These are phyloP conservation scores for Agrenia bidenticulata DNA, from an alignment of 2,888 invertebrate species.

Conservation along the genomic window DNA sequence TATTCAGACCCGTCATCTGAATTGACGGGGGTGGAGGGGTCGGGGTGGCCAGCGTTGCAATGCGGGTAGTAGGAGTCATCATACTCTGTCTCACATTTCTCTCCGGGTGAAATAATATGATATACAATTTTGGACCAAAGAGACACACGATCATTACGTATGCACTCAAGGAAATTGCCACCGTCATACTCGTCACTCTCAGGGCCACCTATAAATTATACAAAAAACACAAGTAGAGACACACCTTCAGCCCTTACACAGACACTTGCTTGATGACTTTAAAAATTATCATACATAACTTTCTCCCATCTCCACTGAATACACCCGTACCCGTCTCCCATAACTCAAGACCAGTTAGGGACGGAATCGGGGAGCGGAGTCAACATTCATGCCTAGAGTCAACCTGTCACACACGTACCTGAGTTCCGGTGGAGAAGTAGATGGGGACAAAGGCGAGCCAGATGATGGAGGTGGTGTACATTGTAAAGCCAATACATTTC, in stretches of 20 bases:
- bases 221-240: too few relatives aligned
- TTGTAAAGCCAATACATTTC: conserved; percentile 97
- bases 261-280: too few relatives aligned
- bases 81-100: conserved; percentile 84
- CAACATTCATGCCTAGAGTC: too few relatives aligned
- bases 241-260: too few relatives aligned
- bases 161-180: conserved; percentile 90
- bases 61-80: conserved; percentile 60
- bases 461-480: conserved; percentile 98
- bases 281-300: not conserved
- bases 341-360: too few relatives aligned
- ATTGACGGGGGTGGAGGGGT: conserved; percentile 47
- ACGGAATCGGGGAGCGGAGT: too few relatives aligned
- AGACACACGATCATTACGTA: conserved; percentile 90
- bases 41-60: conserved; percentile 30
- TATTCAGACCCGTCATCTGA: conserved; percentile 37
- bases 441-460: conserved; percentile 98
- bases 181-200: conserved; percentile 91
- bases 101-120: conserved; percentile 84
- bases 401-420: too few relatives aligned
- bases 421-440: conserved; percentile 89
- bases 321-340: not conserved
- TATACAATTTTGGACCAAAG: conserved; percentile 88
- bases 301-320: too few relatives aligned
- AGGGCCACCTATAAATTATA: conserved; percentile 80